phyloP scores from a whole-genome alignment of 2,797 vertebrate genomes.

The Diglossa cyanea region DNA sequence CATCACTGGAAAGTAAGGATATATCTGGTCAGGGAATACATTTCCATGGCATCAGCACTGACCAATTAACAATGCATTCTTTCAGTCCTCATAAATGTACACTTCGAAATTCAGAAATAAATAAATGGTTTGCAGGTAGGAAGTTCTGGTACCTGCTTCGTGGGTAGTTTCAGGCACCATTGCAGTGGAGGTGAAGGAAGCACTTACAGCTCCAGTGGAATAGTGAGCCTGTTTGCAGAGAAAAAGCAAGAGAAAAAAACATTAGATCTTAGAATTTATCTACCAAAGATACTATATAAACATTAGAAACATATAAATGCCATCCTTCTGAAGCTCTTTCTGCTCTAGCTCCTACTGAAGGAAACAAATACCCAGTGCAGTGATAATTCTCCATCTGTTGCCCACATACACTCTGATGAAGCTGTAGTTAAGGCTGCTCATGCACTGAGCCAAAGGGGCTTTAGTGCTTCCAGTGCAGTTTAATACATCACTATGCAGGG shows the following conservation, averaged over 20 bases:
- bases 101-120: not conserved
- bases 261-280: not conserved
- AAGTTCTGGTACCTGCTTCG: conserved; percentile 83
- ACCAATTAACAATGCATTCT: not conserved
- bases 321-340: not conserved
- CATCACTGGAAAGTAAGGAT: not conserved
- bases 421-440: not conserved
- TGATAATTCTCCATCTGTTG: not conserved
- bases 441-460: not conserved
- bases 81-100: not conserved
- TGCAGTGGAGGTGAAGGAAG: conserved; percentile 96
- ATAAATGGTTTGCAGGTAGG: not conserved
- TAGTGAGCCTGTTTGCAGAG: conserved; percentile 88
- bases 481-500: not conserved
- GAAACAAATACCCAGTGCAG: not conserved
- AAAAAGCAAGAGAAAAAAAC: not conserved
- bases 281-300: not conserved
- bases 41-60: not conserved
- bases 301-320: not conserved
- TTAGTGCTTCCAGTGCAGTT: not conserved
- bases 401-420: not conserved
- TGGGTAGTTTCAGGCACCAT: conserved; percentile 92
- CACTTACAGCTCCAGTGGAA: conserved; percentile 93
- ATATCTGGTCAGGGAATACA: not conserved
- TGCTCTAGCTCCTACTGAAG: not conserved